phyloP scores from a whole-genome alignment of 2,113 vertebrate species.

The Thomomys bottae region DNA sequence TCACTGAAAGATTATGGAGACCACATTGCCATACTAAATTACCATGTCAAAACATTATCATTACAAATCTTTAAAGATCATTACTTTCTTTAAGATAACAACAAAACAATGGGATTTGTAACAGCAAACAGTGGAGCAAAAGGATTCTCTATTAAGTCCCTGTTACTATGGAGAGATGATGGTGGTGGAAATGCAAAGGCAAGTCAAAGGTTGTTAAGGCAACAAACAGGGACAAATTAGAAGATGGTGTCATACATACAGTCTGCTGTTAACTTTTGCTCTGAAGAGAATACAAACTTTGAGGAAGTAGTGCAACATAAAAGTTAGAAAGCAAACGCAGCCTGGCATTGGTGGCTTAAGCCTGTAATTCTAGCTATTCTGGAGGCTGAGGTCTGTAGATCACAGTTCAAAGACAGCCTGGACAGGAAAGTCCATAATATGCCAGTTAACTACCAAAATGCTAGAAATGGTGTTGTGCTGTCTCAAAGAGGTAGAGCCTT shows the following conservation, averaged over 20 bases:
- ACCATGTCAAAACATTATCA: constrained; percentile 88
- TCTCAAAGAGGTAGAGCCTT: too few relatives aligned
- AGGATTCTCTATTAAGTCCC: constrained; percentile 40
- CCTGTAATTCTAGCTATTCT: too few relatives aligned
- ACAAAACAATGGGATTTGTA: constrained; percentile 78
- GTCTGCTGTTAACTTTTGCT: not conserved
- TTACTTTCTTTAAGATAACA: constrained; percentile 70
- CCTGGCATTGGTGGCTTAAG: too few relatives aligned
- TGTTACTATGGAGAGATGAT: constrained; percentile 44
- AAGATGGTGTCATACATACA: not conserved
- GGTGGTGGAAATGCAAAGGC: constrained; percentile 47
- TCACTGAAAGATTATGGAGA: constrained; percentile 85
- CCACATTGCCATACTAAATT: constrained; percentile 86
- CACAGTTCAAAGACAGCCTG: too few relatives aligned
- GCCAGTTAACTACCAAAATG: too few relatives aligned
- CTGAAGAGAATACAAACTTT: constrained; percentile 2
- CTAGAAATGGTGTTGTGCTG: too few relatives aligned
- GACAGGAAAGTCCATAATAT: too few relatives aligned
- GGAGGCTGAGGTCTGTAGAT: too few relatives aligned
- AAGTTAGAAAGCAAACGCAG: constrained; percentile 5
- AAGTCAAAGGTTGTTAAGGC: constrained; percentile 64
- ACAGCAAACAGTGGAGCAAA: constrained; percentile 80
- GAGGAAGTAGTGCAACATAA: not conserved
- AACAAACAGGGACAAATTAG: constrained; percentile 1
- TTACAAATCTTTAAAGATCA: constrained; percentile 73